These are phyloP conservation scores for Microctenopoma steveboyesi DNA, from an alignment of 2,797 vertebrate genomes.

Conservation along the genomic window DNA sequence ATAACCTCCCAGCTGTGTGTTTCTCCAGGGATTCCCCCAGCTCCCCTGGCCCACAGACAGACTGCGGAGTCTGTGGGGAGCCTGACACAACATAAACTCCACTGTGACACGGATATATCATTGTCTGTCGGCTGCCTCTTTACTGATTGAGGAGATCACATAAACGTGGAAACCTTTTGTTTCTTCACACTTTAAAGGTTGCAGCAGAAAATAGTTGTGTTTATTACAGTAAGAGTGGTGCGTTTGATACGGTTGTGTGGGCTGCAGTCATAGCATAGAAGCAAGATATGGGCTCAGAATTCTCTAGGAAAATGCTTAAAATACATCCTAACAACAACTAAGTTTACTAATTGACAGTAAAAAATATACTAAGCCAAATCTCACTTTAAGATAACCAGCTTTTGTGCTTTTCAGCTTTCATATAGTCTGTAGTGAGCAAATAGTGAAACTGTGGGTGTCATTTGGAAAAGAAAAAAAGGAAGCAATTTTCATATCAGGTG, in stretches of 20 bases:
- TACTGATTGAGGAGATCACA: slow-evolving; percentile 44
- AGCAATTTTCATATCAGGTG: slow-evolving; percentile 32
- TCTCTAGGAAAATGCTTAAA: too few species aligned
- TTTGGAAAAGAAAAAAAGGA: slow-evolving; percentile 23
- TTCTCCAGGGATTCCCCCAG: slow-evolving; percentile 79
- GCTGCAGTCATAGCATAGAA: slow-evolving; percentile 28
- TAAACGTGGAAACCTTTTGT: slow-evolving; percentile 50
- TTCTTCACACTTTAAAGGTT: slow-evolving; percentile 50
- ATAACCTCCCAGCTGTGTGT: slow-evolving; percentile 77
- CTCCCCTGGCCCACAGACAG: slow-evolving; percentile 74
- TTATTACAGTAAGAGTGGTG: slow-evolving; percentile 16
- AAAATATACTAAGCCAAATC: slow-evolving; percentile 35
- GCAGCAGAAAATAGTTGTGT: slow-evolving; percentile 13
- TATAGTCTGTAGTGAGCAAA: too few species aligned
- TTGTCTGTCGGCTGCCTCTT: slow-evolving; percentile 63
- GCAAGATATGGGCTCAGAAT: slow-evolving; percentile 7
- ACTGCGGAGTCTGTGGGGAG: slow-evolving; percentile 75
- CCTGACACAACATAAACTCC: slow-evolving; percentile 77
- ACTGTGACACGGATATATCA: slow-evolving; percentile 71
- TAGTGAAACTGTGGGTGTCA: not conserved
- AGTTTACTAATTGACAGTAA: not conserved
- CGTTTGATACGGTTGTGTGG: slow-evolving; percentile 34
- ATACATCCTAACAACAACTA: too few species aligned
- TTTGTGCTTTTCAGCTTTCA: slow-evolving; percentile 17
- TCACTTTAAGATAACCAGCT: slow-evolving; percentile 4